Conservation (phyloP, 2,888 invertebrate species). For the Brachynemurus nebulosus region DNA sequence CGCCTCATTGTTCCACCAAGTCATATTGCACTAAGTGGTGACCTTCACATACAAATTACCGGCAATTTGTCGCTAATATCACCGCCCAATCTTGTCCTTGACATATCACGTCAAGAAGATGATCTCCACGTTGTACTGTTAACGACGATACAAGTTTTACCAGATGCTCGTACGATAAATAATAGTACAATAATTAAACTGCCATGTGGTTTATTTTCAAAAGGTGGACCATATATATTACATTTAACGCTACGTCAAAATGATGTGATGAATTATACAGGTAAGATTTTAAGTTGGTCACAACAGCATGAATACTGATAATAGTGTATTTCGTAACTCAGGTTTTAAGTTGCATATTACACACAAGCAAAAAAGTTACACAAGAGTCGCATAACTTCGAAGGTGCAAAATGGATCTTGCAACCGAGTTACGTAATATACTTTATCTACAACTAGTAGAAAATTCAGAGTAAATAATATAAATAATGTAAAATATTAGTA, state of each 20-base stretch:
- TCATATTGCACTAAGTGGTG: slow-evolving; percentile 66
- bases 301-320: too few relatives aligned
- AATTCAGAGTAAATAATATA: too few relatives aligned
- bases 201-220: slow-evolving; percentile 60
- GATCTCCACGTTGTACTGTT: slow-evolving; percentile 25
- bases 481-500: too few relatives aligned
- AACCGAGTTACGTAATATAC: too few relatives aligned
- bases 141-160: slow-evolving; percentile 25
- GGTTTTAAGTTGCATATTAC: too few relatives aligned
- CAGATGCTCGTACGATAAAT: slow-evolving; percentile 4
- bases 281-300: too few relatives aligned
- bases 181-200: slow-evolving; percentile 36
- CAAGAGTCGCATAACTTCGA: too few relatives aligned
- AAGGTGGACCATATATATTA: slow-evolving; percentile 51
- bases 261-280: slow-evolving; percentile 9
- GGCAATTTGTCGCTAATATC: slow-evolving; percentile 28
- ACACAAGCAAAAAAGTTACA: too few relatives aligned
- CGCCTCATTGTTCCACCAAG: slow-evolving; percentile 57
- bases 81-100: not conserved
- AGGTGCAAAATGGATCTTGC: too few relatives aligned
- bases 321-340: too few relatives aligned
- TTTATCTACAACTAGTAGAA: too few relatives aligned
- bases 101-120: slow-evolving; percentile 32
- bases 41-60: slow-evolving; percentile 54
- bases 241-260: slow-evolving; percentile 29